These are phyloP conservation scores for Mesoclemmys tuberculata DNA, from an alignment of 2,113 vertebrate genomes.

Conservation along the genomic window DNA sequence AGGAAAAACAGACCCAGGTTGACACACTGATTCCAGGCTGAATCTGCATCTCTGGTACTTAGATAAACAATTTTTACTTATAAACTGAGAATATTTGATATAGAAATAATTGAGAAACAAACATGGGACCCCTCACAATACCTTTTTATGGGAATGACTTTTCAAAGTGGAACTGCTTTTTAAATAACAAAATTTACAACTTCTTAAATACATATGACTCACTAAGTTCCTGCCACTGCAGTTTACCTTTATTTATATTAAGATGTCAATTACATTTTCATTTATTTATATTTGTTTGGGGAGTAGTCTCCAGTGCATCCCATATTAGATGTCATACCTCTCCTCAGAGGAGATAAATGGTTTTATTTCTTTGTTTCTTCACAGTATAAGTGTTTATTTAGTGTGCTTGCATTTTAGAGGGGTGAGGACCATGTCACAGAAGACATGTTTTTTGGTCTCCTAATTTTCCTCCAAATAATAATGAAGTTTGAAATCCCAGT, in stretches of 20 bases:
- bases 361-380: background rate
- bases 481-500: background rate
- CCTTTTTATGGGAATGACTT: background rate
- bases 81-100: background rate
- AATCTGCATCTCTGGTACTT: background rate
- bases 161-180: rapidly evolving
- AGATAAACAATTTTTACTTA: background rate
- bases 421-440: background rate
- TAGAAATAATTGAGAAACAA: background rate
- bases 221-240: background rate
- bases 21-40: background rate
- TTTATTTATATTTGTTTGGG: background rate
- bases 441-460: background rate
- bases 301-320: background rate
- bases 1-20: background rate
- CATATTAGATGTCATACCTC: background rate
- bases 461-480: background rate
- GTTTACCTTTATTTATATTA: background rate
- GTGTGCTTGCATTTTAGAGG: no score
- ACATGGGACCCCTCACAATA: background rate
- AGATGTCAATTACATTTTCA: background rate
- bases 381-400: background rate
- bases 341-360: background rate
- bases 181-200: background rate
- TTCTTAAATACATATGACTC: background rate